Conservation (phyloP, 2,888 invertebrate species). For the Folsomia candida region DNA sequence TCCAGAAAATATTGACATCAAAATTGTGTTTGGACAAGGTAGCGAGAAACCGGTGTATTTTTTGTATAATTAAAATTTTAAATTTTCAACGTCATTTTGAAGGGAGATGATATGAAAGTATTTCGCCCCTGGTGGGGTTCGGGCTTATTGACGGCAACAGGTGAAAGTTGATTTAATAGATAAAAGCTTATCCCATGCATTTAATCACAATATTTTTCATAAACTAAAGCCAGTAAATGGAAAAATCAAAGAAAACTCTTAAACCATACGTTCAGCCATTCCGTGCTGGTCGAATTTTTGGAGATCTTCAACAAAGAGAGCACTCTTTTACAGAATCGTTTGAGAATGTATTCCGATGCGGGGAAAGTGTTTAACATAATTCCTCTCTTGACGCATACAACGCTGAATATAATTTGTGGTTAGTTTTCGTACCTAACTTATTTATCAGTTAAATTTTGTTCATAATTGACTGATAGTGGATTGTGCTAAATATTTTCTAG, state of each 20-base stretch:
- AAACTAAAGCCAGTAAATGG: background rate
- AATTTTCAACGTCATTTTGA: too few species aligned
- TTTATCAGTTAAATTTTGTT: too few species aligned
- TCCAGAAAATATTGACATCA: background rate
- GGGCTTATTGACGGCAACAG: background rate
- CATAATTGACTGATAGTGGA: background rate
- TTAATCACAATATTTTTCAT: too few species aligned
- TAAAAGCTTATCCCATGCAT: background rate
- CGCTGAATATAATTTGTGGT: constrained; percentile 2
- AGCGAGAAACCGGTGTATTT: too few species aligned
- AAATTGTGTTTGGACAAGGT: background rate
- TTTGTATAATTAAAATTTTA: too few species aligned
- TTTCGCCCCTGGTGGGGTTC: constrained; percentile 3
- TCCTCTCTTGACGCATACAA: background rate
- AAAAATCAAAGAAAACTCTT: background rate
- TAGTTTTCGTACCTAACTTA: too few species aligned
- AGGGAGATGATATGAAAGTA: background rate
- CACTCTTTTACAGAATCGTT: background rate
- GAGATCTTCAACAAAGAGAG: constrained; percentile 2
- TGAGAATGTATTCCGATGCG: background rate
- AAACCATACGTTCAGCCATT: background rate
- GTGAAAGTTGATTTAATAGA: background rate
- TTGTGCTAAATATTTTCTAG: background rate
- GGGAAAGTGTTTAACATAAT: background rate
- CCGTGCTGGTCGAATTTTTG: background rate